Base-by-base conservation (phyloP, 2,797 vertebrate species). In the Pterois miles region DNA sequence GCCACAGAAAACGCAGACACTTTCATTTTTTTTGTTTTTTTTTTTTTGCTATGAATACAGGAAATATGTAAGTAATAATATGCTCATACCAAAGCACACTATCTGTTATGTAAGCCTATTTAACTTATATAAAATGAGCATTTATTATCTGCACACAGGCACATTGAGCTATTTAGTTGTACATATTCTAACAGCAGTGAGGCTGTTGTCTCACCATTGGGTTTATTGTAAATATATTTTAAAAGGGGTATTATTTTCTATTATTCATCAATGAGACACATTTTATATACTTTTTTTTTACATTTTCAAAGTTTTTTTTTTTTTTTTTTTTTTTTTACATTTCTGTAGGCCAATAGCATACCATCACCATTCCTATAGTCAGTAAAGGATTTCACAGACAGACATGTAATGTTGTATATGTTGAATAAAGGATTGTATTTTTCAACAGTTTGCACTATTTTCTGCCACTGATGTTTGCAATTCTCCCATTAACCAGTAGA, bases 381-480 rank as follows among this genome's bases (percentile, higher is more conserved):
- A 71, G 20, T 74, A 87, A 69, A 87, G 53, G 38, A 69, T 48
- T 77, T 81, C 76, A 91, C 80, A 77, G 76, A 80, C 36, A 68
- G 34, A 65, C 38, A 73, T 89, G 50, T 82, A 57, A 78, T 78
- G 50, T 48, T 87, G 79, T 80, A 74, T 80, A 81, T 89, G 73
- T 84, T 81, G 27, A 93, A 91, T 92, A 93, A 93, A 94, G 69
- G 63, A 83, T 36, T 86, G 80, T 89, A 85, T 90, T 92, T 93
- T 91, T 90, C 54, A 89, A 68, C n/a, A 4, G 4, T 62, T 65
- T 66, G 33, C 1, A 6, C 13, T 20, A 0, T 59, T 76, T 57
- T 74, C 2, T 23, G 2, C 4, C 14, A 50, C 12, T 25, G 2
- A 4, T 79, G 7, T 43, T 40, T 88, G 84, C 59, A 85, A 0